Evolutionary conservation across 2,113 vertebrate genomes (phyloP), one percentile per base, ranked within the genome.

Genomic region (Urocynchramus pylzowi): DNA sequence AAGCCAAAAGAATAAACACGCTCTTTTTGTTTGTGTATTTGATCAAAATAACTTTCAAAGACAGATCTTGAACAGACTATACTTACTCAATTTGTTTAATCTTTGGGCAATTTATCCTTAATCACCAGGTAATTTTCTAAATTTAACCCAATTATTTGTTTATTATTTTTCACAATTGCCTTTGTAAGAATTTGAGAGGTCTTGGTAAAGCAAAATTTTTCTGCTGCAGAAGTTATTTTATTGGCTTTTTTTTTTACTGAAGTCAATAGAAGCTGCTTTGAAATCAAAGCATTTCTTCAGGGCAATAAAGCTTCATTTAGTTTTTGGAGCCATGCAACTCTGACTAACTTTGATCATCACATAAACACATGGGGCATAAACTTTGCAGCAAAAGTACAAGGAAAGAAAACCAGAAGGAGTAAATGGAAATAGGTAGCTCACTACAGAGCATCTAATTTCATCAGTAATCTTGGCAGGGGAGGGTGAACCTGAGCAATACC

Each of bases 101-200:
- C 57, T 87, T 82, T 61, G n/a, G 28, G 42, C 17, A 92, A 75
- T 75, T 92, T 83, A 18, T 65, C 50, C 73, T 89, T 82, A 94
- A 80, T 37, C 24, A 67, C 44, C 13, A 61, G 33, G 79, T 47
- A 84, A 70, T 87, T 79, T 77, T 91, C 49, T 78, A 57, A 49
- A 81, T 75, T 90, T 95, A 84, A 35, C 68, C 44, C 71, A 56
- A 90, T 70, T 24, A 65, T 90, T 67, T 96, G 19, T 83, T 94
- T 91, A 75, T 81, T 91, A 65, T 78, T 97, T 95, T 96, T 89
- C 80, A 84, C 16, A 87, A 54, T 81, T 84, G 27, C 64, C 16
- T 92, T 83, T 87, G 50, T 70, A 75, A 95, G 56, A 60, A 77
- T 79, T 92, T 93, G 61, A 89, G 24, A 81, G 42, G 54, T 68